Evolutionary conservation across 2,113 vertebrate species (phyloP), one percentile per base, ranked within the genome.

Genomic region (Pica pica): DNA sequence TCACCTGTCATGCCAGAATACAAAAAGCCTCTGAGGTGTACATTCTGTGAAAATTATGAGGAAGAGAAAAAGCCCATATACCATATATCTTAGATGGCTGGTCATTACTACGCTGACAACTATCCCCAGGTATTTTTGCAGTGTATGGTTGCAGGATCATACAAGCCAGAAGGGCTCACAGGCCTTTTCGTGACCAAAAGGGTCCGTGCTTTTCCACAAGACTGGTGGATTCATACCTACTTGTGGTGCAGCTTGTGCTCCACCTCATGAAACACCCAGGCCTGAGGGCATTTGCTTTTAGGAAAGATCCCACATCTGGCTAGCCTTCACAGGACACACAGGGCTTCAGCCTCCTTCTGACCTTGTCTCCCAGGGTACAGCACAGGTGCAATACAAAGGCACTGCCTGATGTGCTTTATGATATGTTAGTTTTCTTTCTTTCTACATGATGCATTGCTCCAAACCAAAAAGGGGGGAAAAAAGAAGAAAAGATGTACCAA

Each of bases 201-300:
- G 23, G 9, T 16, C 27, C 0, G 0, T 33, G 30, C 11, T 53
- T 52, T 55, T 12, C 30, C 46, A n/a, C 26, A 46, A 17, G 13
- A 16, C 18, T 1, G 5, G 12, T 83, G 19, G 27, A 30, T 69
- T 13, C 30, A 9, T 20, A 10, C 3, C 16, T 71, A 13, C 19
- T 35, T 30, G 21, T 24, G 28, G 24, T 8, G 26, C 23, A 89
- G 26, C 35, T 60, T 80, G 24, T 53, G 33, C 21, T 73, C 0
- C 0, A 19, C 17, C 6, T 55, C 27, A 6, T 31, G 60, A 47
- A 87, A 68, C 30, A 47, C 2, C 7, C 53, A 83, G 9, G 4
- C 13, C 26, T 42, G 17, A 53, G 26, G 2, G 13, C 12, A 9
- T 73, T 57, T 61, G 6, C 11, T 67, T 70, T 71, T 33, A 63